These are phyloP conservation scores for Blomia tropicalis DNA, from an alignment of 2,888 invertebrate species.

Conservation along the genomic window DNA sequence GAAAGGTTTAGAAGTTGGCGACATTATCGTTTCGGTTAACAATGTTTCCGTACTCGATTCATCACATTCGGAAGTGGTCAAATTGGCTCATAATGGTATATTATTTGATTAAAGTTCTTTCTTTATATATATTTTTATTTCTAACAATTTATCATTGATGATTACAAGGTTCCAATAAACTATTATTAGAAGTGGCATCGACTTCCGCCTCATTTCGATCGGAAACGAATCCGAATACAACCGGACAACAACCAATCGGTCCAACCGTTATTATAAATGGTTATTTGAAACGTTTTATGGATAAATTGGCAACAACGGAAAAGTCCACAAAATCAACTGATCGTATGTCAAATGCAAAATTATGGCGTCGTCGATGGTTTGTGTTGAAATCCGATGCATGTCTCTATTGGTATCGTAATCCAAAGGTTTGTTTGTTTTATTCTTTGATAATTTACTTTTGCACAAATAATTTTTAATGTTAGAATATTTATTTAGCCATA, in stretches of 20 bases:
- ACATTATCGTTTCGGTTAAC: constrained; percentile 80
- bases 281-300: constrained; percentile 19
- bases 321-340: neutral
- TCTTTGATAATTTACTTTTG: constrained; percentile 26
- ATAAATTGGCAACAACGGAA: constrained; percentile 18
- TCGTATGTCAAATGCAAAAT: constrained; percentile 19
- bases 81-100: constrained; percentile 63
- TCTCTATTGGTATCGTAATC: constrained; percentile 83
- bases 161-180: constrained; percentile 15
- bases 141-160: neutral
- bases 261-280: constrained; percentile 20
- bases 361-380: constrained; percentile 79
- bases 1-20: constrained; percentile 79
- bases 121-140: neutral
- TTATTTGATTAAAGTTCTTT: neutral
- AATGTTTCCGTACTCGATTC: constrained; percentile 76
- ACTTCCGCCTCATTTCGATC: constrained; percentile 16
- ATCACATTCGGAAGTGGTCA: constrained; percentile 79
- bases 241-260: neutral
- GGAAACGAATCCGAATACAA: constrained; percentile 6
- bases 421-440: constrained; percentile 66
- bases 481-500: neutral
- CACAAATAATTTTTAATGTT: neutral
- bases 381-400: constrained; percentile 77
- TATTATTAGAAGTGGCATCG: constrained; percentile 18